Conservation (phyloP, 2,797 vertebrate species). For the Malurus leucopterus region DNA sequence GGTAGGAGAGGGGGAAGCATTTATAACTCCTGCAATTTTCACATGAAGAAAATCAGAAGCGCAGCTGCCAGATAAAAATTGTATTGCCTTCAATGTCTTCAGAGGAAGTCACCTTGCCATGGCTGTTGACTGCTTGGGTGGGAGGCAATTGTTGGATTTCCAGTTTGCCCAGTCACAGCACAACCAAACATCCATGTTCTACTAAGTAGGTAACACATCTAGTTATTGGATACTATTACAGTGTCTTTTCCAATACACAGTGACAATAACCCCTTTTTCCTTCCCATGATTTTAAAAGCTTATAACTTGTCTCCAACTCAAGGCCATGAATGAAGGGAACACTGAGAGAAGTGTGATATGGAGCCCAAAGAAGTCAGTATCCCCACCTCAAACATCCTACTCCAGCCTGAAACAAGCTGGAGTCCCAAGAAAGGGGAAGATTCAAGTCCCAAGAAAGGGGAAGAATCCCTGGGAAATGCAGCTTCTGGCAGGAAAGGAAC, state of each 20-base stretch:
- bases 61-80: neutral
- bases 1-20: neutral
- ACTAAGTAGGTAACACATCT: neutral
- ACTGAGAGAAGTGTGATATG: neutral
- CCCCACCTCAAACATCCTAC: neutral
- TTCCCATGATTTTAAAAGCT: neutral
- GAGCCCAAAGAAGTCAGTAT: neutral
- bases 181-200: neutral
- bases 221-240: neutral
- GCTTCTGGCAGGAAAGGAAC: neutral
- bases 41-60: neutral
- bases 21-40: neutral
- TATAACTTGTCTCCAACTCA: neutral
- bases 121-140: neutral
- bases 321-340: neutral
- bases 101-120: neutral
- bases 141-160: neutral
- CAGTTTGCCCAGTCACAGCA: neutral
- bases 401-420: neutral
- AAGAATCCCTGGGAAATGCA: neutral
- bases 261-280: neutral
- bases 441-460: neutral
- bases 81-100: neutral
- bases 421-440: neutral
- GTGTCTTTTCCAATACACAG: neutral